A percentile compares a stretch with the other conserved stretches of the same genome.
Evolutionary conservation across 2,113 vertebrate species (phyloP).

Genomic region (Mormyrus lacerda): DNA sequence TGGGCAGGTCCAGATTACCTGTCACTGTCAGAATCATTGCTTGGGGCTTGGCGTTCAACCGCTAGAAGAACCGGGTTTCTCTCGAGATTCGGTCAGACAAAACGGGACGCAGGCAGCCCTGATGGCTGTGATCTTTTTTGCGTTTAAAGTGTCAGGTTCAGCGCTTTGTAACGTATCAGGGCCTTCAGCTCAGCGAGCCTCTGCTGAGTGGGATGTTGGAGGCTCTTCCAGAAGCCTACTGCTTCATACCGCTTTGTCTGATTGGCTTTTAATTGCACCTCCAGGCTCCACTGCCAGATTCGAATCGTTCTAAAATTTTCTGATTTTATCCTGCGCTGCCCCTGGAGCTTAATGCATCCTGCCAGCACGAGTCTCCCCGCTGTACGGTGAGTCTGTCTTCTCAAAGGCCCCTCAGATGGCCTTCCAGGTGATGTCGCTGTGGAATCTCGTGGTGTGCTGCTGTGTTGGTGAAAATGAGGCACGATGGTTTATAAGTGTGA

Average conservation of each 20-base stretch:
- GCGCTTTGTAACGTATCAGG: background rate
- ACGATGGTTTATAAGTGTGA: background rate
- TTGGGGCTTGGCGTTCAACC: background rate
- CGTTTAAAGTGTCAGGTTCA: background rate
- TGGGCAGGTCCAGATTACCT: background rate
- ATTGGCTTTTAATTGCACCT: constrained; percentile 2
- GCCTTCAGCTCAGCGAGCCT: background rate
- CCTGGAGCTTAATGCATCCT: background rate
- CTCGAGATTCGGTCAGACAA: background rate
- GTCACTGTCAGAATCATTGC: background rate
- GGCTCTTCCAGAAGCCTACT: background rate
- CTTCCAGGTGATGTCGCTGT: background rate
- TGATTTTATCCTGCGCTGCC: background rate
- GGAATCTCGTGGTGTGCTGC: background rate
- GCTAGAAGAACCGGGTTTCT: background rate
- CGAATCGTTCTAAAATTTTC: background rate
- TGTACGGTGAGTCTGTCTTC: background rate
- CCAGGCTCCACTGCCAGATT: background rate
- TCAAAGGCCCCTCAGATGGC: background rate
- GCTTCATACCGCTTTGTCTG: background rate
- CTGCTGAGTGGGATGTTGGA: no score
- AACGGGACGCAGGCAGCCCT: background rate
- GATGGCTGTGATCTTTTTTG: background rate
- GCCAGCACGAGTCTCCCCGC: background rate
- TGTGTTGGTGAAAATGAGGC: background rate